Conservation (phyloP, 2,888 invertebrate species). For the Cylloceria caligata region DNA sequence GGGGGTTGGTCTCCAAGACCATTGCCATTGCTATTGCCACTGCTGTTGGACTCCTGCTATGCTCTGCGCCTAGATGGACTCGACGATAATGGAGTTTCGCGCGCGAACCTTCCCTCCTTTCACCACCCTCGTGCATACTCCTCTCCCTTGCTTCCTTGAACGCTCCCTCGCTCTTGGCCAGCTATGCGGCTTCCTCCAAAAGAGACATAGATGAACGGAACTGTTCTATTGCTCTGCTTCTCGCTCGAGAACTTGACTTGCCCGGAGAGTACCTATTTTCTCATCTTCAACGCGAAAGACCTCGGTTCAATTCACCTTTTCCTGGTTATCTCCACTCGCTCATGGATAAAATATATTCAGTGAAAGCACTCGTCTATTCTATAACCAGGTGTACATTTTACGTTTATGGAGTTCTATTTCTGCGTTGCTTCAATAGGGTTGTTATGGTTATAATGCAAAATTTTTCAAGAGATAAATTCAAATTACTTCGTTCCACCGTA, state of each 20-base stretch:
- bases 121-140: conserved; percentile 15
- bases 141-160: conserved; percentile 24
- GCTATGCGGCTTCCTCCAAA: conserved; percentile 57
- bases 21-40: conserved; percentile 24
- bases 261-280: conserved; percentile 12
- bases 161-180: conserved; percentile 29
- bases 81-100: conserved; percentile 75
- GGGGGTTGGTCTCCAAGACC: conserved; percentile 32
- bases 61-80: conserved; percentile 65
- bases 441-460: neutral
- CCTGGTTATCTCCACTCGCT: conserved; percentile 1
- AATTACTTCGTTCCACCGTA: neutral
- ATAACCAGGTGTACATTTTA: neutral
- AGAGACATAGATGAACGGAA: conserved; percentile 60
- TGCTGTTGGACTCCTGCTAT: conserved; percentile 35
- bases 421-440: neutral
- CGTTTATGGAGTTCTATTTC: neutral
- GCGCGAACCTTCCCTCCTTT: conserved; percentile 38
- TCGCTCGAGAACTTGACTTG: conserved; percentile 14
- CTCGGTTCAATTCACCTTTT: conserved; percentile 13
- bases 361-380: neutral
- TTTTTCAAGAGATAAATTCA: neutral
- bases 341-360: conserved; percentile 10
- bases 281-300: conserved; percentile 18
- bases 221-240: conserved; percentile 9